Evolutionary conservation across 2,797 vertebrate genomes (phyloP).

Genomic region (Mastacembelus armatus): DNA sequence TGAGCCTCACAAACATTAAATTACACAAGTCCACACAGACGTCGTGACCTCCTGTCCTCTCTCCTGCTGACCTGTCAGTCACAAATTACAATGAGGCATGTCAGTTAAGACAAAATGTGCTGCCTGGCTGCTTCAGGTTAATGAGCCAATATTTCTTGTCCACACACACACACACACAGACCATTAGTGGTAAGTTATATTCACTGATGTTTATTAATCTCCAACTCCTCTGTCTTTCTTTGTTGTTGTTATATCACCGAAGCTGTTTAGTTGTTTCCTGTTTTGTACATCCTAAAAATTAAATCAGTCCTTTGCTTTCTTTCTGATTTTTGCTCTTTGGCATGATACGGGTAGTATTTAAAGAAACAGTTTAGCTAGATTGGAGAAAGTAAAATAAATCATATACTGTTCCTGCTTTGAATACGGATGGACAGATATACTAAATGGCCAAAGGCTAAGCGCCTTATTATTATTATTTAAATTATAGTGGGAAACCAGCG

Average conservation of each 20-base stretch:
- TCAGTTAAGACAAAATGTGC: constrained; percentile 62
- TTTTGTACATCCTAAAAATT: constrained; percentile 29
- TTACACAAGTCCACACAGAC: background rate
- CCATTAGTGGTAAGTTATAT: constrained; percentile 11
- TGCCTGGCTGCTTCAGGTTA: constrained; percentile 72
- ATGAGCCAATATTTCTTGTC: constrained; percentile 50
- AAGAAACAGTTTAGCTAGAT: background rate
- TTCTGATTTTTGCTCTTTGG: background rate
- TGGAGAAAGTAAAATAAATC: background rate
- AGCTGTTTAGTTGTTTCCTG: constrained; percentile 6
- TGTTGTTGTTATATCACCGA: constrained; percentile 39
- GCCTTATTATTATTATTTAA: no score
- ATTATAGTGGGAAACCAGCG: no score
- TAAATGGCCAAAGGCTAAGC: no score
- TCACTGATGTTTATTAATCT: constrained; percentile 44
- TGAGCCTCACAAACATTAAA: background rate
- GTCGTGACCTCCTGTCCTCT: constrained; percentile 24
- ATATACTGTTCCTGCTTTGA: no score
- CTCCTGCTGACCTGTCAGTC: constrained; percentile 53
- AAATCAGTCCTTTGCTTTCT: background rate
- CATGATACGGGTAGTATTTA: background rate
- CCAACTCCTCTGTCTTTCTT: constrained; percentile 23
- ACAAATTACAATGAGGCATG: constrained; percentile 42
- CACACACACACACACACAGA: background rate
- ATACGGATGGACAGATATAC: no score